Percentiles rank a stretch among this genome's conserved stretches.
Evolutionary conservation across 1,140 invertebrate species (phyloP).

Genomic region (Drosophila azteca): DNA sequence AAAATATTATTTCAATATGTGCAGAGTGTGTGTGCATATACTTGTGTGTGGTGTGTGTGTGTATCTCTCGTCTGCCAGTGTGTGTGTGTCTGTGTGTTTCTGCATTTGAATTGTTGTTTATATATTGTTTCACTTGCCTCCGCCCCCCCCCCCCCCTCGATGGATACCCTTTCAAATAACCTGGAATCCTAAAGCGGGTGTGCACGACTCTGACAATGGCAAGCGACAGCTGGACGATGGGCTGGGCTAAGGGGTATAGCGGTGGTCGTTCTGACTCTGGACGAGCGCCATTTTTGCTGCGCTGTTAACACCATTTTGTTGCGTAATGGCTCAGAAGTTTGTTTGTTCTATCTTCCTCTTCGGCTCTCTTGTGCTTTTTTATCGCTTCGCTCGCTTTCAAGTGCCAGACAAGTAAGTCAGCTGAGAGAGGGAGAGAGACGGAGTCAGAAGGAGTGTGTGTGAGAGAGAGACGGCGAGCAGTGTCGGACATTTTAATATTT

Average conservation of each 20-base stretch:
- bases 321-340: constrained; percentile 72
- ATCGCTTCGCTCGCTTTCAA: constrained; percentile 52
- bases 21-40: constrained; percentile 7
- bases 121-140: constrained; percentile 39
- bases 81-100: constrained; percentile 20
- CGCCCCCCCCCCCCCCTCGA: constrained; percentile 11
- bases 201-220: too few species aligned
- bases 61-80: constrained; percentile 30
- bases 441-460: background rate
- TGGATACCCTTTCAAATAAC: too few species aligned
- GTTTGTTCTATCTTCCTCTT: constrained; percentile 27
- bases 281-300: constrained; percentile 23
- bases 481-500: constrained; percentile 62
- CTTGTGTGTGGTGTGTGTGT: constrained; percentile 10
- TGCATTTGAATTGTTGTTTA: constrained; percentile 47
- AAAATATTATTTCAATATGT: constrained; percentile 65
- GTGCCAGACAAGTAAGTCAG: constrained; percentile 39
- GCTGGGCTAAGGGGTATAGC: background rate
- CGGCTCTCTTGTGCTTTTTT: constrained; percentile 25
- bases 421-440: background rate
- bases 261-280: background rate
- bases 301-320: constrained; percentile 68
- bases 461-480: constrained; percentile 6
- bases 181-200: too few species aligned
- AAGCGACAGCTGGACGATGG: too few species aligned